These are phyloP conservation scores for Chionomys nivalis DNA, from an alignment of 2,113 vertebrate species.

Conservation along the genomic window DNA sequence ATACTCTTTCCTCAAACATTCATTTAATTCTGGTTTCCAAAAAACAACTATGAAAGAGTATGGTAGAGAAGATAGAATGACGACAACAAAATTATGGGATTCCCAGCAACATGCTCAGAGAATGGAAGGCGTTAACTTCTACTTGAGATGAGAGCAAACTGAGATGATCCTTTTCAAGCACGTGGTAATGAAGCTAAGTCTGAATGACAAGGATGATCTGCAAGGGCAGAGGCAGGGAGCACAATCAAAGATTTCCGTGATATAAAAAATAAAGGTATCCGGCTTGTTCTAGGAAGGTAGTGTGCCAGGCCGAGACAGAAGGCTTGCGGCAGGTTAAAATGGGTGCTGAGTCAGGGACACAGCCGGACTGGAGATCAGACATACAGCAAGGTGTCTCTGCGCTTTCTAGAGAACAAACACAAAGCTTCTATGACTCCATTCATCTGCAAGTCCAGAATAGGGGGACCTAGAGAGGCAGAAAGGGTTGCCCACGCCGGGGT, in stretches of 20 bases:
- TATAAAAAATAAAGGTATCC: neutral
- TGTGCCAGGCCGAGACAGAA: neutral
- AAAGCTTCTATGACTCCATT: neutral
- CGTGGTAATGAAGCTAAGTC: neutral
- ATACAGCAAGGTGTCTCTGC: neutral
- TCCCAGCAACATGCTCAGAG: neutral
- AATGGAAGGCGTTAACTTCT: neutral
- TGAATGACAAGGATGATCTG: neutral
- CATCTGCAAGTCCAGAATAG: neutral
- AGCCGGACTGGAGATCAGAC: neutral
- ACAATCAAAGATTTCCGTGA: neutral
- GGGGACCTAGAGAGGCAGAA: neutral
- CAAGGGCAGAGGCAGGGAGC: neutral
- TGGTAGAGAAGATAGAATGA: neutral
- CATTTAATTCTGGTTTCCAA: constrained; percentile 45
- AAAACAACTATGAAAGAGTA: constrained; percentile 26
- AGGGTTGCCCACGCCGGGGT: neutral
- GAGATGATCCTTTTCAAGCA: neutral
- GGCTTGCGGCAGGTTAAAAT: neutral
- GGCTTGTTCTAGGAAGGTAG: neutral
- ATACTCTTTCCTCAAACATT: neutral
- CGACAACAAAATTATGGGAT: neutral
- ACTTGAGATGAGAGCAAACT: neutral
- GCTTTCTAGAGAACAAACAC: neutral
- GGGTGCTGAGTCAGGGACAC: neutral